Evolutionary conservation across 2,113 vertebrate species (phyloP).

Genomic region (human): DNA sequence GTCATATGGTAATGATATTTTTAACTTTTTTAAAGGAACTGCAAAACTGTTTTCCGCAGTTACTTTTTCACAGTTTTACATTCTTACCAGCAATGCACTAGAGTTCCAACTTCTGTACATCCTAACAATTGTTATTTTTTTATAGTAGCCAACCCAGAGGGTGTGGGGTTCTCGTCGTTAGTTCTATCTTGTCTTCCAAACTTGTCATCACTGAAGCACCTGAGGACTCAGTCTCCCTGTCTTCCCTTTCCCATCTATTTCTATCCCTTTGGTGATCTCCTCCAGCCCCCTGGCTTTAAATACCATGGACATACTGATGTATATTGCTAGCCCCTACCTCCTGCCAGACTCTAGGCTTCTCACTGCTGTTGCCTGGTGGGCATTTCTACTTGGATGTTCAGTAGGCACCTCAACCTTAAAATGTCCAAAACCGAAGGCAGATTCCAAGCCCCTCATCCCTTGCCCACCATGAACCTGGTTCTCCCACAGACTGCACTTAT

Average conservation of each 20-base stretch:
- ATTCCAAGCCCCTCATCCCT: not conserved
- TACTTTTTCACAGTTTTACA: not conserved
- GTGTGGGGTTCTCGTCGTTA: not conserved
- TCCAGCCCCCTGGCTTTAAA: not conserved
- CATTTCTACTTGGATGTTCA: not conserved
- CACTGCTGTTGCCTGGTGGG: not conserved
- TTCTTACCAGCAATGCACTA: not conserved
- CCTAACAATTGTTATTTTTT: not conserved
- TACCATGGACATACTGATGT: not conserved
- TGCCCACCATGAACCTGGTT: not conserved
- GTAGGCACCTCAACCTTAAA: not conserved
- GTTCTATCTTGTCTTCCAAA: not conserved
- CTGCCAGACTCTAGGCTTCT: not conserved
- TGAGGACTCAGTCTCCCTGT: not conserved
- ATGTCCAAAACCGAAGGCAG: not conserved
- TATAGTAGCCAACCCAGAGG: not conserved
- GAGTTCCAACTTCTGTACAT: not conserved
- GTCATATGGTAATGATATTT: not conserved
- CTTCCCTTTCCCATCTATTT: not conserved
- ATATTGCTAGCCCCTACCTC: not conserved
- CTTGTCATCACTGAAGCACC: not conserved
- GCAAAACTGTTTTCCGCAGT: not conserved
- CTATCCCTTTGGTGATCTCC: not conserved
- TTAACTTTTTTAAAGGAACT: not conserved
- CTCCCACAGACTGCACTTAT: not conserved